phyloP scores from a whole-genome alignment of 2,888 invertebrate species.

The Odontocolon sp. region DNA sequence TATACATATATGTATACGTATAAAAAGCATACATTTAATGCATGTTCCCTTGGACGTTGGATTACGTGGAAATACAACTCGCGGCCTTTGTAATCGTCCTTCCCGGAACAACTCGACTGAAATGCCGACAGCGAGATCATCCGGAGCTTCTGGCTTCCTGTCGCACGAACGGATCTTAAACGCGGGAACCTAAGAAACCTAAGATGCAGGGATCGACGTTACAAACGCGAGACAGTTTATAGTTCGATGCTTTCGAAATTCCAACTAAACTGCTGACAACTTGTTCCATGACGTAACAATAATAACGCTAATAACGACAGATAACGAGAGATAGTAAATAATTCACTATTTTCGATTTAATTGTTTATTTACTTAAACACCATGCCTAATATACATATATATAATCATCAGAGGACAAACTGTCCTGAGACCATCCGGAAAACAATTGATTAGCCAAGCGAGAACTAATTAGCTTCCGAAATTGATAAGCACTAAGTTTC shows the following conservation, averaged over 20 bases:
- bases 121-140: conserved; percentile 12
- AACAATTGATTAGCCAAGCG: conserved; percentile 59
- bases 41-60: conserved; percentile 19
- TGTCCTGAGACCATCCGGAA: conserved; percentile 42
- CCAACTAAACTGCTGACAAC: too few relatives aligned
- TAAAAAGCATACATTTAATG: too few relatives aligned
- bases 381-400: too few relatives aligned
- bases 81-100: conserved; percentile 62
- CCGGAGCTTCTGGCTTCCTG: conserved; percentile 34
- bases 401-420: conserved; percentile 12
- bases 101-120: conserved; percentile 65
- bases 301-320: conserved; percentile 30
- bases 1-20: neutral
- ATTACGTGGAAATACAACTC: conserved; percentile 65
- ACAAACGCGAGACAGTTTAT: neutral
- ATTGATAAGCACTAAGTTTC: conserved; percentile 49
- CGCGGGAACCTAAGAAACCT: neutral
- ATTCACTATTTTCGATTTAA: neutral
- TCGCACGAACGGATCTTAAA: neutral
- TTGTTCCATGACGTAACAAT: neutral
- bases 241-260: too few relatives aligned
- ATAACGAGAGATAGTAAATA: neutral
- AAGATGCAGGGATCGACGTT: neutral
- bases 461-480: conserved; percentile 60
- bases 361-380: too few relatives aligned